phyloP scores from a whole-genome alignment of 2,888 invertebrate genomes.

The Alloscopus bannaensis region DNA sequence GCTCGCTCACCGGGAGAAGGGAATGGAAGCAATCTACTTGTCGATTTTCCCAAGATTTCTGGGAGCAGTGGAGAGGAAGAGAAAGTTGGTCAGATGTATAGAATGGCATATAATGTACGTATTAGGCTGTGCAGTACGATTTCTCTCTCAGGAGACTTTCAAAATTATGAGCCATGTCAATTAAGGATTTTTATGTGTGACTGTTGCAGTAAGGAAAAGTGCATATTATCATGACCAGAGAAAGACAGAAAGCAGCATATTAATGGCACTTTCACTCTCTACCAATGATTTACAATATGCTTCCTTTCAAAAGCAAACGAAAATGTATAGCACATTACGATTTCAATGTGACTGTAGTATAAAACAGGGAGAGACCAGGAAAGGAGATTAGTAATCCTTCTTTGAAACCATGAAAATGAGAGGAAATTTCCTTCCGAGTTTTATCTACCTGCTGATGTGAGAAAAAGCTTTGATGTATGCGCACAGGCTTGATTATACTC shows the following conservation, averaged over 20 bases:
- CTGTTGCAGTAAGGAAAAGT: constrained; percentile 45
- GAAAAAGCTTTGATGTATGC: no score
- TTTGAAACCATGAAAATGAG: no score
- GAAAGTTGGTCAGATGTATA: not conserved
- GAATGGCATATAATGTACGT: not conserved
- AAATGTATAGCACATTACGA: no score
- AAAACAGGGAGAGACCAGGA: no score
- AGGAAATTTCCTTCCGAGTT: no score
- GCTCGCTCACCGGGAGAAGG: constrained; percentile 24
- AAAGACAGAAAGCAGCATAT: constrained; percentile 29
- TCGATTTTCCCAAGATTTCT: not conserved
- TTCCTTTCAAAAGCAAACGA: no score
- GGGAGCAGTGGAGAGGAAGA: not conserved
- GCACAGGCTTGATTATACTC: no score
- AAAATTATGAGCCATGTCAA: constrained; percentile 62
- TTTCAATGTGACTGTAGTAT: no score
- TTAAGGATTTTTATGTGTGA: constrained; percentile 61
- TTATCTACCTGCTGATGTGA: no score
- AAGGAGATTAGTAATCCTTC: no score
- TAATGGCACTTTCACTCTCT: constrained; percentile 50
- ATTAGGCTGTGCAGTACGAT: not conserved
- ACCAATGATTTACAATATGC: no score
- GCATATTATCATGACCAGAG: constrained; percentile 6
- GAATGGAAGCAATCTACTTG: not conserved
- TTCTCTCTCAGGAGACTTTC: constrained; percentile 48